Base-by-base conservation (phyloP, 2,797 vertebrate genomes). In the Taeniopygia guttata region DNA sequence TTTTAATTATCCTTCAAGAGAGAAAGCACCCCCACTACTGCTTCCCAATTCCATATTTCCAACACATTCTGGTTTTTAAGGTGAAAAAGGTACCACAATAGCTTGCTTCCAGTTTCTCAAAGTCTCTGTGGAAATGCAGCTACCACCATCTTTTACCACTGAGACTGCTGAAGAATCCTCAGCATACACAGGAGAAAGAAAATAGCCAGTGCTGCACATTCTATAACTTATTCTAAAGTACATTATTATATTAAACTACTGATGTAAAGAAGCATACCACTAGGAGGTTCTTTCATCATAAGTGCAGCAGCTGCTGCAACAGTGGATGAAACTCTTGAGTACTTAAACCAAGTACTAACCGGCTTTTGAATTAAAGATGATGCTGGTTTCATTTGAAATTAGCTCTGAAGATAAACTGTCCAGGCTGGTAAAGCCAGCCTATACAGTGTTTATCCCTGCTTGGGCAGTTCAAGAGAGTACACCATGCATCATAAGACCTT, bases 381-480 rank as follows among this genome's bases (percentile, higher is more conserved):
- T 32, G 51, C 21, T 36, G 21, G 20, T 66, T 87, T 82, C 59
- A 73, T 84, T 87, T 69, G 36, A 84, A 89, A 86, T 88, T 45
- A 88, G 76, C 60, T 81, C 74, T 66, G 23, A 83, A 91, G 80
- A 88, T 69, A 86, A 95, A 91, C 58, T 60, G 9, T n/a, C 36
- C 56, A 80, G 83, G 66, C 56, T 84, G 34, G n/a, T 69, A 90
- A 93, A 92, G 77, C 38, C 66, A 40, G 62, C n/a, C 86, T 78
- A 52, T 20, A 46, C 13, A 64, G 49, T 2, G 40, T 72, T 75
- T 81, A 86, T 54, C 74, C 87, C 63, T 69, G 48, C 64, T 67
- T 51, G 59, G 48, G 48, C 67, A 87, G 81, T 79, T 92, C 75
- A 92, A 69, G 36, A 66, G 51, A 92, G 67, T 79, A 87, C 70